A percentile compares a stretch with the other conserved stretches of the same genome.
Conservation (phyloP, 1,140 invertebrate species). For the Listronotus oregonensis region DNA sequence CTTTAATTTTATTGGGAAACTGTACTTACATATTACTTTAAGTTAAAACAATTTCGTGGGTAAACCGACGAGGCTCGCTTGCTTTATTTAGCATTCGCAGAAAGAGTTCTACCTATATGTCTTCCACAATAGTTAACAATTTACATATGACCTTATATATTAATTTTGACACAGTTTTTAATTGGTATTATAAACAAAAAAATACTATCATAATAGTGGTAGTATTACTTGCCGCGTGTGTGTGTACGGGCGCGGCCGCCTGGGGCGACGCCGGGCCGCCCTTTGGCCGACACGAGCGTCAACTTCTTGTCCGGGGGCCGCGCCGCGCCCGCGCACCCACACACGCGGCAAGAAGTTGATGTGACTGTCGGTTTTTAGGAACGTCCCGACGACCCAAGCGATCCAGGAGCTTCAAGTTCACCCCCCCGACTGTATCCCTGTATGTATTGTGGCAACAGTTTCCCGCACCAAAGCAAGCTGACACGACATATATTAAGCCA, state of each 20-base stretch:
- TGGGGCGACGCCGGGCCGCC: slow-evolving; percentile 35
- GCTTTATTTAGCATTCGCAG: too few relatives aligned
- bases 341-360: slow-evolving; percentile 81
- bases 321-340: slow-evolving; percentile 18
- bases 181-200: too few relatives aligned
- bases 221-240: slow-evolving; percentile 24
- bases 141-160: too few relatives aligned
- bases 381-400: slow-evolving; percentile 68
- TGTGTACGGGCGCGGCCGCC: slow-evolving; percentile 34
- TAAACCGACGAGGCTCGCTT: too few relatives aligned
- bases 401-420: slow-evolving; percentile 29
- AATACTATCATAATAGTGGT: neutral
- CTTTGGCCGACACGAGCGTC: slow-evolving; percentile 82
- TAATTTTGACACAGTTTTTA: too few relatives aligned
- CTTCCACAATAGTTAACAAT: too few relatives aligned
- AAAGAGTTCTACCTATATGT: too few relatives aligned
- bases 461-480: slow-evolving; percentile 87
- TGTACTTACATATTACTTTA: too few relatives aligned
- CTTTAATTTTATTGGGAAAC: too few relatives aligned
- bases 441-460: slow-evolving; percentile 85
- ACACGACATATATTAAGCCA: slow-evolving; percentile 86
- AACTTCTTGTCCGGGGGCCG: slow-evolving; percentile 76
- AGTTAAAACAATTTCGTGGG: too few relatives aligned
- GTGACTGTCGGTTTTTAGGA: slow-evolving; percentile 80
- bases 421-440: slow-evolving; percentile 70